These are phyloP conservation scores for Tetramorium bicarinatum DNA, from an alignment of 2,888 invertebrate genomes.

Conservation along the genomic window DNA sequence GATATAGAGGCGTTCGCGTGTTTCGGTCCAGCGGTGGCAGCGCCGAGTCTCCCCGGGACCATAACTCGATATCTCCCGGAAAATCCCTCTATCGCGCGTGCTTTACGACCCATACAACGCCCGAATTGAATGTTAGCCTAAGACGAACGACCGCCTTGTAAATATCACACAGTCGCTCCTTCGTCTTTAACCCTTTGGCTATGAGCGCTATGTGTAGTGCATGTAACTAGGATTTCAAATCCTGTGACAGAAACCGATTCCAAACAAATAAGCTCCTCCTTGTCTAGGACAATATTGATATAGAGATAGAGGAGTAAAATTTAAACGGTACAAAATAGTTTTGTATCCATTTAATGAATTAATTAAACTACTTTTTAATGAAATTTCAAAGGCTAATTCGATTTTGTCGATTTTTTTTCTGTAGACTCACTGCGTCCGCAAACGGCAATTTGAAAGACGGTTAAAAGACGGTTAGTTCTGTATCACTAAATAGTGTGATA, in stretches of 20 bases:
- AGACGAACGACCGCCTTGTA: slow-evolving; percentile 26
- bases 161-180: slow-evolving; percentile 20
- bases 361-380: background rate
- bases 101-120: slow-evolving; percentile 34
- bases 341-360: background rate
- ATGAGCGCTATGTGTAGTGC: too few species aligned
- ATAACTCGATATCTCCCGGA: slow-evolving; percentile 51
- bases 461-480: background rate
- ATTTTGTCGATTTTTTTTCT: background rate
- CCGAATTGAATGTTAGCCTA: slow-evolving; percentile 43
- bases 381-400: background rate
- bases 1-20: slow-evolving; percentile 48
- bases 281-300: background rate
- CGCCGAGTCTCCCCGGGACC: slow-evolving; percentile 34
- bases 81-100: slow-evolving; percentile 47
- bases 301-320: background rate
- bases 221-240: background rate
- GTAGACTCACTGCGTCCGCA: background rate
- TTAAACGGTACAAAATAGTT: too few species aligned
- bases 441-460: background rate
- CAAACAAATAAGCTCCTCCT: background rate
- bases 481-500: background rate
- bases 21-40: slow-evolving; percentile 48
- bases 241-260: background rate
- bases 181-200: slow-evolving; percentile 1